Percentiles rank a stretch among this genome's conserved stretches.
These are phyloP conservation scores for Gobio occitaniae DNA, from an alignment of 2,797 vertebrate genomes.

Conservation along the genomic window DNA sequence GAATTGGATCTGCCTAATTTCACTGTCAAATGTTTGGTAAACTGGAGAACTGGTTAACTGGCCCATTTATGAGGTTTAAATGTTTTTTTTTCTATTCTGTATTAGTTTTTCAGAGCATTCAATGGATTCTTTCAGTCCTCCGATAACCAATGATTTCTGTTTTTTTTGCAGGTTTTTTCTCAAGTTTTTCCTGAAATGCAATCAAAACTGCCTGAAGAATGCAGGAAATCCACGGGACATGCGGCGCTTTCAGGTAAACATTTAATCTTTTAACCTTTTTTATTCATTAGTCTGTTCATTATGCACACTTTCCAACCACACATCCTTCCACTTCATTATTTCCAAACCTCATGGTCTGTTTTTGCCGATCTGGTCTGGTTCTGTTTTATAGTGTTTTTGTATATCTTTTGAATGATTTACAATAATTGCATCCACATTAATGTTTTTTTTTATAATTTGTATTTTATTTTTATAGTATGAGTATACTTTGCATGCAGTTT, in stretches of 20 bases:
- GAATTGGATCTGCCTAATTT: constrained; percentile 2
- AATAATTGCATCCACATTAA: not conserved
- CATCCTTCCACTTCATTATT: not conserved
- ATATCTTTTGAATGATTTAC: not conserved
- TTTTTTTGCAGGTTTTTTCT: constrained; percentile 92
- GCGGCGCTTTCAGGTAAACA: constrained; percentile 95
- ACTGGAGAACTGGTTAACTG: not conserved
- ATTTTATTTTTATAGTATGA: not conserved
- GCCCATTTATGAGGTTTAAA: not conserved
- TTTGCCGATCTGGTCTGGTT: not conserved
- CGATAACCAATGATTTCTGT: constrained; percentile 27
- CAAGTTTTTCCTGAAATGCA: constrained; percentile 99
- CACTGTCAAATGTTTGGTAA: constrained; percentile 15
- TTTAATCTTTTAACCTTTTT: constrained; percentile 6
- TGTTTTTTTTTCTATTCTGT: not conserved
- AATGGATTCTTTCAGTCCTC: constrained; percentile 8
- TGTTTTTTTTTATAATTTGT: no score
- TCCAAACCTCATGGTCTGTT: constrained; percentile 1
- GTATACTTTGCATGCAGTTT: not conserved
- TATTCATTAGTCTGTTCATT: not conserved
- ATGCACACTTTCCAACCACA: not conserved
- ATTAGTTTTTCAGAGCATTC: not conserved
- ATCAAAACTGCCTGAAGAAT: constrained; percentile 99
- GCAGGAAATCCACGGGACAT: constrained; percentile 98
- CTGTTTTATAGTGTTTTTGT: not conserved